Evolutionary conservation across 53 echinoderm and acorn worm species (phyloP).

Genomic region (Echinometra lucunter): DNA sequence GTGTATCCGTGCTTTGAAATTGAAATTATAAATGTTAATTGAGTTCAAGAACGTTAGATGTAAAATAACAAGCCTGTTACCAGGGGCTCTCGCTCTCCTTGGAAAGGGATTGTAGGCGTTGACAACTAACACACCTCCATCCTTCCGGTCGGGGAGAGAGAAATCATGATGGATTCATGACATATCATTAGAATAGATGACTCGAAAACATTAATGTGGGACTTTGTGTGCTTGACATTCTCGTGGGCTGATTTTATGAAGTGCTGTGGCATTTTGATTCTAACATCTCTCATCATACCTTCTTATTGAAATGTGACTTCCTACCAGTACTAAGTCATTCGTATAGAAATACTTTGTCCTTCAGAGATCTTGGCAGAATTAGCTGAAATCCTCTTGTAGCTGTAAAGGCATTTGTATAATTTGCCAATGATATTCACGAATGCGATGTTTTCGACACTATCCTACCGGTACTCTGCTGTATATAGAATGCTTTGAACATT

Average conservation of each 20-base stretch:
- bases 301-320: not conserved
- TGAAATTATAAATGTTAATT: slow-evolving; percentile 48
- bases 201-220: not conserved
- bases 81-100: slow-evolving; percentile 41
- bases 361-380: not conserved
- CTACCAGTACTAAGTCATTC: not conserved
- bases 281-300: not conserved
- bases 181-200: slow-evolving; percentile 11
- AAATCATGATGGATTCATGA: slow-evolving; percentile 54
- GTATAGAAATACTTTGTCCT: not conserved
- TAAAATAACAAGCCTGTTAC: slow-evolving; percentile 37
- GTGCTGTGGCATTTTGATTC: not conserved
- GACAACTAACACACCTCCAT: slow-evolving; percentile 43
- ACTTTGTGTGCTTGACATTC: not conserved
- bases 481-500: too few relatives aligned
- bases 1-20: slow-evolving; percentile 33
- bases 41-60: slow-evolving; percentile 62
- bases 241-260: not conserved
- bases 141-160: slow-evolving; percentile 20
- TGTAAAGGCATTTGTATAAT: not conserved
- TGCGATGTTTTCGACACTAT: not conserved
- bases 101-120: slow-evolving; percentile 45
- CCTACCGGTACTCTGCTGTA: not conserved
- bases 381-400: not conserved
- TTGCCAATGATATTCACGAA: not conserved